Evolutionary conservation across 2,888 invertebrate species (phyloP).

Genomic region (Epistrophe eligans): DNA sequence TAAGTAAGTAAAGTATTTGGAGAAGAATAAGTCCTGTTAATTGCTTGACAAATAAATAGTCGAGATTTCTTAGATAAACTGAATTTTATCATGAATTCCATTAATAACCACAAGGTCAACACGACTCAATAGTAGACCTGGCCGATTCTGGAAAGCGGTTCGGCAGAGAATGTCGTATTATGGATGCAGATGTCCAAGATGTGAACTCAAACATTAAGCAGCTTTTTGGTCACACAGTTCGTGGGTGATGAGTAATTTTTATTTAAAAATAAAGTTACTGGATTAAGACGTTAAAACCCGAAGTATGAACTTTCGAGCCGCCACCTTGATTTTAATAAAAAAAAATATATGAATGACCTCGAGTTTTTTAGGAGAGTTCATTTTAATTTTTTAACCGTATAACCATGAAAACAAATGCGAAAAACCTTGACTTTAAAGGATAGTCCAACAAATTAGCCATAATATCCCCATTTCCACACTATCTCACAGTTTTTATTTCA

Average conservation of each 20-base stretch:
- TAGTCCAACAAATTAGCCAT: background rate
- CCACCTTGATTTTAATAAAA: background rate
- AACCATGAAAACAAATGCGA: background rate
- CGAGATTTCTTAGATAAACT: no score
- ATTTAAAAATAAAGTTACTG: background rate
- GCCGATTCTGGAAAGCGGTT: no score
- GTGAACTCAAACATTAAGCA: background rate
- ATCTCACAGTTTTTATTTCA: background rate
- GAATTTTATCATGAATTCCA: no score
- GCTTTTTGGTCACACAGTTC: no score
- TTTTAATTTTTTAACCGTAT: background rate
- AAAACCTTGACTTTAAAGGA: conserved; percentile 8
- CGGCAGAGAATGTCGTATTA: no score
- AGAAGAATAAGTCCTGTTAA: no score
- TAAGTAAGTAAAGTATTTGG: no score
- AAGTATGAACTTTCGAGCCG: background rate
- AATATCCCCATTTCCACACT: background rate
- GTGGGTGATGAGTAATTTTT: no score
- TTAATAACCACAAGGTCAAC: no score
- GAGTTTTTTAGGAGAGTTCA: background rate
- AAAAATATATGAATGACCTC: background rate
- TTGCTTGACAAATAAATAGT: no score
- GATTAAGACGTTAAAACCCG: background rate
- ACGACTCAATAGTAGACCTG: no score
- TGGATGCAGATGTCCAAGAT: background rate